Evolutionary conservation across 1,140 invertebrate genomes (phyloP).

Genomic region (Caenorhabditis briggsae): DNA sequence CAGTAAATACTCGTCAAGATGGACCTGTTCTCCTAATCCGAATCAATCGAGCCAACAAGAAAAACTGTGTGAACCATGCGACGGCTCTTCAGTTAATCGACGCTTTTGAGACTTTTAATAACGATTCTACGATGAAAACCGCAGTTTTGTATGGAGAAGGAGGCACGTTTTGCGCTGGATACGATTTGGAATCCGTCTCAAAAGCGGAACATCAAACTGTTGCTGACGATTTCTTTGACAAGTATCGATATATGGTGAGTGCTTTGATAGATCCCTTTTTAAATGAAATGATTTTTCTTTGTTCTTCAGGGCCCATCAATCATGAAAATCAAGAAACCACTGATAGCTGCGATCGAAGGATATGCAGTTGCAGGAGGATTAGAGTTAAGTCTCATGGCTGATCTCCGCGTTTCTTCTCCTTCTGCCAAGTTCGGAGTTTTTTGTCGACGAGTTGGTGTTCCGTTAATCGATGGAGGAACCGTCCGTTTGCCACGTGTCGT

Average conservation of each 20-base stretch:
- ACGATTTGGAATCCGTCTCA: constrained; percentile 83
- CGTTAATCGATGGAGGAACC: constrained; percentile 86
- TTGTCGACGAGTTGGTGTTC: constrained; percentile 88
- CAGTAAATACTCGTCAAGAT: constrained; percentile 57
- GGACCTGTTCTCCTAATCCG: constrained; percentile 84
- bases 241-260: constrained; percentile 65
- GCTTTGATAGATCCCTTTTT: too few species aligned
- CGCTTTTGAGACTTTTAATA: constrained; percentile 86
- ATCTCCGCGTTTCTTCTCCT: constrained; percentile 88
- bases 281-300: background rate
- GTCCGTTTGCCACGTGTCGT: constrained; percentile 84
- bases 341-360: constrained; percentile 88
- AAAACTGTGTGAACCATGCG: constrained; percentile 85
- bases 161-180: constrained; percentile 88
- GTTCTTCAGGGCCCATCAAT: constrained; percentile 81
- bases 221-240: constrained; percentile 59
- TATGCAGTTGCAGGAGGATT: constrained; percentile 90
- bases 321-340: constrained; percentile 85
- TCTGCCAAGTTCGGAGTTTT: constrained; percentile 87
- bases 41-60: constrained; percentile 87
- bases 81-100: constrained; percentile 83
- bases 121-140: constrained; percentile 83
- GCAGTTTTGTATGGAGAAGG: constrained; percentile 87
- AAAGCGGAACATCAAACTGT: constrained; percentile 70
- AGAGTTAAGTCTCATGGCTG: constrained; percentile 88